Percentiles rank a stretch among this genome's conserved stretches.
Evolutionary conservation across 2,113 vertebrate genomes (phyloP).

Genomic region (Pedetes capensis): DNA sequence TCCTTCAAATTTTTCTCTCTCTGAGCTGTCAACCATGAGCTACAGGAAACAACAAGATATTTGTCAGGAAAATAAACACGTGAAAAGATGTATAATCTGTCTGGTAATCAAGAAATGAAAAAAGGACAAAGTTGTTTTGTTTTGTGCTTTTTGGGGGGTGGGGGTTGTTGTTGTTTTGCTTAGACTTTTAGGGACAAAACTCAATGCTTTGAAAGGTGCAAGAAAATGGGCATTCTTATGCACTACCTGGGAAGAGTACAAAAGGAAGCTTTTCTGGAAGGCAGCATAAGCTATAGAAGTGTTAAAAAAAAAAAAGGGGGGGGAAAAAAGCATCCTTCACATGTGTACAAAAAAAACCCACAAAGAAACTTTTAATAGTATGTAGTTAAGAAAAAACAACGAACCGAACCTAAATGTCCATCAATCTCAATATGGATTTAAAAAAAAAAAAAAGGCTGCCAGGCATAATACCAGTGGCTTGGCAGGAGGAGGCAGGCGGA

Average conservation of each 20-base stretch:
- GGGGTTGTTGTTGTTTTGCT: neutral
- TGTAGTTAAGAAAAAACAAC: neutral
- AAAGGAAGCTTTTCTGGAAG: slow-evolving; percentile 8
- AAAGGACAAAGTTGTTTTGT: neutral
- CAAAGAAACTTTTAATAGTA: neutral
- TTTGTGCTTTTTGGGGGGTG: neutral
- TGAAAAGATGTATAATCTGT: neutral
- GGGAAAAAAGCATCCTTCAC: no score
- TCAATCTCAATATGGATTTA: neutral
- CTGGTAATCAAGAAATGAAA: neutral
- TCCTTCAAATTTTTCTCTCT: slow-evolving; percentile 60
- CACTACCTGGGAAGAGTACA: neutral
- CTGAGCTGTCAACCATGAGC: slow-evolving; percentile 29
- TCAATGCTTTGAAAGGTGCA: neutral
- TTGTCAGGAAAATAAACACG: neutral
- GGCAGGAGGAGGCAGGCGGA: no score
- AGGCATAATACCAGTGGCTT: no score
- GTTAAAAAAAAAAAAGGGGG: no score
- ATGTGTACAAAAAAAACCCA: neutral
- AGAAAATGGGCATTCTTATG: neutral
- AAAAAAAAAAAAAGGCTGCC: neutral
- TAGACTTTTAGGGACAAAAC: slow-evolving; percentile 9
- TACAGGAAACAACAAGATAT: neutral
- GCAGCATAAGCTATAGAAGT: neutral
- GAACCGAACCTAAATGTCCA: neutral